Base-by-base conservation (phyloP, 2,797 vertebrate genomes). In the Thaleichthys pacificus region DNA sequence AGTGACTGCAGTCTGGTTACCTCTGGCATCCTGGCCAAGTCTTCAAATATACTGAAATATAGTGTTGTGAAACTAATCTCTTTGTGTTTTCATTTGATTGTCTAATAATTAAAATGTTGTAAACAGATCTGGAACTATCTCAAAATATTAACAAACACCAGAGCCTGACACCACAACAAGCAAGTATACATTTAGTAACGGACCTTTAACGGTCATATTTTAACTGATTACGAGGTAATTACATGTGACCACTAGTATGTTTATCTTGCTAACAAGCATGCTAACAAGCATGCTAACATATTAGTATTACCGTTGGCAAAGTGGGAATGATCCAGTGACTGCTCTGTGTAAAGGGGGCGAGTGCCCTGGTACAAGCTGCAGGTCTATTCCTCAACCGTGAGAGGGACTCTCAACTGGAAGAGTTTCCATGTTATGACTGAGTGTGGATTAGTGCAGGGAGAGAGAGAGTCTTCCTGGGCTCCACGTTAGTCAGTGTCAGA, bases 401-500 rank as follows among this genome's bases (percentile, higher is more conserved):
- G 83, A 81, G 70, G 71, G 74, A 75, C 60, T 69, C 9, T 75
- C 61, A n/a, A 5, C 66, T 5, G 15, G 32, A 67, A 74, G 74
- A n/a, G 72, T 76, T 71, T 71, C 69, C 66, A 80, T 47, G 64
- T 49, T 64, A n/a, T 65, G 74, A 77, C 79, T 77, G 81, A 70
- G 71, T 65, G 78, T 67, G 65, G 80, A 84, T 86, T 75, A 77
- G 56, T 76, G 69, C 21, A 12, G 15, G 64, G 42, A 71, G 22
- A 28, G 61, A 28, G 61, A 30, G 30, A 76, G 69, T 84, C 84
- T 83, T 81, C 75, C 69, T 77, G 74, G 76, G 74, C 75, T 38
- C 78, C 63, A 69, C 84, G 82, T 81, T 83, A 82, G 80, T 80
- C 76, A 89, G 87, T 88, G 87, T 86, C 91, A 89, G 84, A 84